These are phyloP conservation scores for Cecidostiba fungosa DNA, from an alignment of 2,888 invertebrate genomes.

Conservation along the genomic window DNA sequence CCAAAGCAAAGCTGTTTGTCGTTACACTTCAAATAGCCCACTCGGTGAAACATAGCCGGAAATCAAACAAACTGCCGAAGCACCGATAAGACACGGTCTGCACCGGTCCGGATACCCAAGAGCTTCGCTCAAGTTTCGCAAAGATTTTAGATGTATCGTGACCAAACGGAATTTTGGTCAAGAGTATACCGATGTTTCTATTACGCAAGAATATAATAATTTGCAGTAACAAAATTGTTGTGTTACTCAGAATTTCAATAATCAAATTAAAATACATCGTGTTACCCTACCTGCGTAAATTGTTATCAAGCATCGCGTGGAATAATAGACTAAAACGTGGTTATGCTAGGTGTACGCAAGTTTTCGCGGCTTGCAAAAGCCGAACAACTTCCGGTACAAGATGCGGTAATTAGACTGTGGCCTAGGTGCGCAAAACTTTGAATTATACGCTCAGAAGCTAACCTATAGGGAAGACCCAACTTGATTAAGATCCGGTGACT, in stretches of 20 bases:
- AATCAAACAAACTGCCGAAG: slow-evolving; percentile 62
- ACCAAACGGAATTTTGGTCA: background rate
- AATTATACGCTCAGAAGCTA: slow-evolving; percentile 72
- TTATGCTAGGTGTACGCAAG: slow-evolving; percentile 25
- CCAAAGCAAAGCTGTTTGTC: slow-evolving; percentile 52
- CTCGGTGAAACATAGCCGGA: slow-evolving; percentile 55
- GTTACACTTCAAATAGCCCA: slow-evolving; percentile 46
- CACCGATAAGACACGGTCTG: slow-evolving; percentile 48
- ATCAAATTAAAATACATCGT: background rate
- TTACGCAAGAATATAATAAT: background rate
- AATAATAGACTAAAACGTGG: slow-evolving; percentile 29
- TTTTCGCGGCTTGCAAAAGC: slow-evolving; percentile 45
- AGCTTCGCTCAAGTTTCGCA: slow-evolving; percentile 29
- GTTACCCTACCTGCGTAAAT: background rate
- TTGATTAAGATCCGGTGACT: slow-evolving; percentile 59
- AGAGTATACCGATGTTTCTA: background rate
- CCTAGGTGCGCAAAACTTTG: slow-evolving; percentile 73
- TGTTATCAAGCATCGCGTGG: background rate
- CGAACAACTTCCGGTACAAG: slow-evolving; percentile 70
- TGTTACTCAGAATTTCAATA: background rate
- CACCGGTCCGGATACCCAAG: background rate
- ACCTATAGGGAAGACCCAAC: slow-evolving; percentile 56
- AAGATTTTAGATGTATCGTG: background rate
- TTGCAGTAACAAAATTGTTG: background rate
- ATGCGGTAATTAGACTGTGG: slow-evolving; percentile 78